phyloP scores from a whole-genome alignment of 2,113 vertebrate species.

The Butorides virescens region DNA sequence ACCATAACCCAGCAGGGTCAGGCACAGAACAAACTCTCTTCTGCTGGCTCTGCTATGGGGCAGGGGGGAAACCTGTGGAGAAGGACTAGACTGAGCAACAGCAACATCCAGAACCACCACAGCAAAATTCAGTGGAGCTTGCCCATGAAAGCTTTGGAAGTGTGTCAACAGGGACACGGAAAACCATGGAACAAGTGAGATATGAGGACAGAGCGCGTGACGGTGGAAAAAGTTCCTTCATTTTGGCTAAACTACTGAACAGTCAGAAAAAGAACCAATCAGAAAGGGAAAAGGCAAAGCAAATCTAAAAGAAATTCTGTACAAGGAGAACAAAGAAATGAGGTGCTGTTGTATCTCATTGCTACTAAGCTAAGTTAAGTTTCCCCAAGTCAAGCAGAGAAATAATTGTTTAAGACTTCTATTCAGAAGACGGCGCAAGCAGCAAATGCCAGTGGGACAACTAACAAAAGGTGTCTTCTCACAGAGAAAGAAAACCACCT shows the following conservation, averaged over 20 bases:
- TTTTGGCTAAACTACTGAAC: neutral
- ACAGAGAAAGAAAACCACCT: constrained; percentile 50
- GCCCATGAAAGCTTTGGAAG: neutral
- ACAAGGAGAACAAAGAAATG: neutral
- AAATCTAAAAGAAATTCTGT: neutral
- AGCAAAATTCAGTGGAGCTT: neutral
- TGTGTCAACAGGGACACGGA: neutral
- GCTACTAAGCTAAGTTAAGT: neutral
- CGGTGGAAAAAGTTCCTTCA: neutral
- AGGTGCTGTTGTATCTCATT: neutral
- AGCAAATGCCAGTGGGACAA: constrained; percentile 60
- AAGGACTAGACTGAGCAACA: neutral
- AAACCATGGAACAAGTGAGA: neutral
- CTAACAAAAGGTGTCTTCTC: constrained; percentile 55
- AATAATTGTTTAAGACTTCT: constrained; percentile 19
- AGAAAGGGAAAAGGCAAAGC: neutral
- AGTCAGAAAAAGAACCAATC: neutral
- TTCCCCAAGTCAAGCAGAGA: neutral
- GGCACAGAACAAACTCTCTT: neutral
- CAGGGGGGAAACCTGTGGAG: neutral
- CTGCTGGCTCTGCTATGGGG: neutral
- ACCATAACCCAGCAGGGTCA: neutral
- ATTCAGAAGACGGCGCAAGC: neutral
- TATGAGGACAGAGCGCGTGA: neutral
- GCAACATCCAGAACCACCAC: neutral